These are phyloP conservation scores for Cosmia pyralina DNA, from an alignment of 2,888 invertebrate genomes.

Conservation along the genomic window DNA sequence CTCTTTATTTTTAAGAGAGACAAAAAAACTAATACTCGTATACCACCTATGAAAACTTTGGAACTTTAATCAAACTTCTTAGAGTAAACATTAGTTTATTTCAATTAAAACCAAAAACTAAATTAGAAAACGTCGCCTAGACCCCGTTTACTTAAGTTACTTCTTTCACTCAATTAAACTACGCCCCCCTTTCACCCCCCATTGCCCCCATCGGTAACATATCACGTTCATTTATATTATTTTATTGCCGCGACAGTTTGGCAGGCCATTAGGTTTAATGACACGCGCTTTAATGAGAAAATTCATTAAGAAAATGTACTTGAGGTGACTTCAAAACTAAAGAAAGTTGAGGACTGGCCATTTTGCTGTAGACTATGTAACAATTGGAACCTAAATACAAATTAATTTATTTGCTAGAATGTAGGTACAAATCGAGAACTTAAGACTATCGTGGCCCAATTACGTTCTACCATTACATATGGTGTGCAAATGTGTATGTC, in stretches of 20 bases:
- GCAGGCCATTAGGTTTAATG: constrained; percentile 56
- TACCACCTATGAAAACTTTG: background rate
- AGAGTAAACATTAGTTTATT: constrained; percentile 6
- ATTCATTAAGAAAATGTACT: constrained; percentile 47
- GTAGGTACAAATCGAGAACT: too few relatives aligned
- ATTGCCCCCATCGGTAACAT: constrained; percentile 18
- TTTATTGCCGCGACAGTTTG: constrained; percentile 62
- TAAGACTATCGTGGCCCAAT: too few relatives aligned
- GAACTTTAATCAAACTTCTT: background rate
- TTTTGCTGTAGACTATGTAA: background rate
- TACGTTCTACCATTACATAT: too few relatives aligned
- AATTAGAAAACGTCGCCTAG: constrained; percentile 12
- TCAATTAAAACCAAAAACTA: constrained; percentile 21
- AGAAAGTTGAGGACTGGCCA: background rate
- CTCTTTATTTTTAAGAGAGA: background rate
- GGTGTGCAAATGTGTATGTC: too few relatives aligned
- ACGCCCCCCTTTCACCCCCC: background rate
- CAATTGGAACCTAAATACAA: too few relatives aligned
- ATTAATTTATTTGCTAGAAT: too few relatives aligned
- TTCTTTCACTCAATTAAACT: constrained; percentile 48
- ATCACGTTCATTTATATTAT: constrained; percentile 56
- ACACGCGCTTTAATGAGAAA: constrained; percentile 44
- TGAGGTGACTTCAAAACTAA: constrained; percentile 17
- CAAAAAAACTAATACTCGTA: too few relatives aligned
- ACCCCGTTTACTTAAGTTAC: constrained; percentile 21